Evolutionary conservation across 2,113 vertebrate species (phyloP).

Genomic region (Proteles cristata): DNA sequence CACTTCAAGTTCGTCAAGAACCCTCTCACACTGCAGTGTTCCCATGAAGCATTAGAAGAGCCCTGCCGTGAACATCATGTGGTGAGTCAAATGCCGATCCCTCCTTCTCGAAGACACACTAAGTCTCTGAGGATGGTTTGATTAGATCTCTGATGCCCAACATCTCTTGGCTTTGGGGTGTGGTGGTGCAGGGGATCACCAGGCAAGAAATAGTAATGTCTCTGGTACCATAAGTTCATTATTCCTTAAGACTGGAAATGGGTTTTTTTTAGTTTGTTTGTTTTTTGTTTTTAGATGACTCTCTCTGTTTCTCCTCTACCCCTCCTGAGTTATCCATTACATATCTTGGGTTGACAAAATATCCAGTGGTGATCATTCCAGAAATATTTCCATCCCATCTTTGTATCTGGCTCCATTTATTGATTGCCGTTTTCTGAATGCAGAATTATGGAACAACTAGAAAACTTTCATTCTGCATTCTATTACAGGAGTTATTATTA

Average conservation of each 20-base stretch:
- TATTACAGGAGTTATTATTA: conserved; percentile 52
- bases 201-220: neutral
- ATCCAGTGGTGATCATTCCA: neutral
- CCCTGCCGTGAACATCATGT: neutral
- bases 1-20: neutral
- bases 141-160: fast-evolving
- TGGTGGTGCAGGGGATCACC: neutral
- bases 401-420: neutral
- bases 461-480: neutral
- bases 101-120: neutral
- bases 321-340: neutral
- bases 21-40: neutral
- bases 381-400: neutral
- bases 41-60: no score
- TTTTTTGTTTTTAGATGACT: neutral
- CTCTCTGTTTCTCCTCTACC: neutral
- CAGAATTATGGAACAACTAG: neutral
- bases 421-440: conserved; percentile 15
- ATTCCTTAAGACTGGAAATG: neutral
- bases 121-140: neutral
- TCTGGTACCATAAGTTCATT: neutral
- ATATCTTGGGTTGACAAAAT: neutral
- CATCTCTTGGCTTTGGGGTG: neutral
- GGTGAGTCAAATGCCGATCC: neutral
- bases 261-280: neutral